Percentiles rank a stretch among this genome's conserved stretches.
These are phyloP conservation scores for Ypsolopha scabrella DNA, from an alignment of 2,888 invertebrate species.

Conservation along the genomic window DNA sequence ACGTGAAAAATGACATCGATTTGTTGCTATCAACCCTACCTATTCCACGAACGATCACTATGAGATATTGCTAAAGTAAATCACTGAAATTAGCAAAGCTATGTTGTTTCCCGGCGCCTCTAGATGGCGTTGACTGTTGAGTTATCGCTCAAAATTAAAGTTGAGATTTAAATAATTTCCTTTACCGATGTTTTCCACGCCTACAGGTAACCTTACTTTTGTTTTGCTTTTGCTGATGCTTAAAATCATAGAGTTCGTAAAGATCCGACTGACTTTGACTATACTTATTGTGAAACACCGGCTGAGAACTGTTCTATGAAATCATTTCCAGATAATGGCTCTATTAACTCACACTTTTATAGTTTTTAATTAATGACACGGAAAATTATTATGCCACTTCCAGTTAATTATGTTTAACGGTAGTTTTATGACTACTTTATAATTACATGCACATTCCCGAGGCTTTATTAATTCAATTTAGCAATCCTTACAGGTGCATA, in stretches of 20 bases:
- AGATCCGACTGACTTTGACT: too few relatives aligned
- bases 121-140: neutral
- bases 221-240: too few relatives aligned
- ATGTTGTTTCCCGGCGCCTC: neutral
- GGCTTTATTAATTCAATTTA: too few relatives aligned
- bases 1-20: slow-evolving; percentile 27
- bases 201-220: neutral
- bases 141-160: slow-evolving; percentile 2
- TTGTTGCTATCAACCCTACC: slow-evolving; percentile 33
- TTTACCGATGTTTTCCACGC: neutral
- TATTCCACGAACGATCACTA: slow-evolving; percentile 32
- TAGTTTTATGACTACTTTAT: too few relatives aligned
- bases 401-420: too few relatives aligned
- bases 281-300: too few relatives aligned
- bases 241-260: too few relatives aligned
- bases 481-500: too few relatives aligned
- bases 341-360: neutral
- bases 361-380: too few relatives aligned
- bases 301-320: neutral
- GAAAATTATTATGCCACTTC: too few relatives aligned
- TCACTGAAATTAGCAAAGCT: slow-evolving; percentile 21
- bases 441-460: too few relatives aligned
- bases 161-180: neutral
- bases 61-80: slow-evolving; percentile 31
- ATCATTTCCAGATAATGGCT: neutral